Conservation (phyloP, 2,797 vertebrate genomes). For the Poecilia picta region DNA sequence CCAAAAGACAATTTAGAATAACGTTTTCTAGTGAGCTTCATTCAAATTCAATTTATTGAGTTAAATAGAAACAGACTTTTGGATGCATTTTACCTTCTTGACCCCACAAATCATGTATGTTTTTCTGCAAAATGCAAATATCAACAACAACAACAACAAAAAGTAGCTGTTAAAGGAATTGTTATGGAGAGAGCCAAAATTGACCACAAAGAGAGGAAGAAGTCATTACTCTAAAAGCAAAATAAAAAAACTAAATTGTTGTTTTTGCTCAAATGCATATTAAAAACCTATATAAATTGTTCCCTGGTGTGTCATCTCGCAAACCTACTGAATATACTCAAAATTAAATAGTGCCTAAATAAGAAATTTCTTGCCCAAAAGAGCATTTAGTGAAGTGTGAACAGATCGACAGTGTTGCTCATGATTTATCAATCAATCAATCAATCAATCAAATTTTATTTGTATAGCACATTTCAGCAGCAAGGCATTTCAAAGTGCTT, state of each 20-base stretch:
- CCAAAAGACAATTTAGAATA: not conserved
- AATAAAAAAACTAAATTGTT: not conserved
- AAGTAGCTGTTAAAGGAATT: not conserved
- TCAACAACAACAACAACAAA: not conserved
- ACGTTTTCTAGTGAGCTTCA: not conserved
- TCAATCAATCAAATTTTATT: no score
- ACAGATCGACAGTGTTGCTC: slow-evolving; percentile 14
- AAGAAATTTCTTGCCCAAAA: not conserved
- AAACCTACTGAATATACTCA: not conserved
- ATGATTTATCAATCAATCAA: no score
- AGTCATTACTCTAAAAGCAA: not conserved
- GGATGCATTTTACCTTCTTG: not conserved
- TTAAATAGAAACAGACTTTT: not conserved
- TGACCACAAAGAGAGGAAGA: not conserved
- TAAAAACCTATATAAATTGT: not conserved
- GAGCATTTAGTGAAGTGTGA: slow-evolving; percentile 5
- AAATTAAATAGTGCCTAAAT: not conserved
- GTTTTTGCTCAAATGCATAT: not conserved
- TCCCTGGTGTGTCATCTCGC: not conserved
- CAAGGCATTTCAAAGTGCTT: no score
- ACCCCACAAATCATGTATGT: not conserved
- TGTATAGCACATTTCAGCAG: no score
- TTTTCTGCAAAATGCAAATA: not conserved
- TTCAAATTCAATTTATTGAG: not conserved
- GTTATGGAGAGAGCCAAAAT: not conserved